These are phyloP conservation scores for Ormia ochracea DNA, from an alignment of 2,888 invertebrate species.

Conservation along the genomic window DNA sequence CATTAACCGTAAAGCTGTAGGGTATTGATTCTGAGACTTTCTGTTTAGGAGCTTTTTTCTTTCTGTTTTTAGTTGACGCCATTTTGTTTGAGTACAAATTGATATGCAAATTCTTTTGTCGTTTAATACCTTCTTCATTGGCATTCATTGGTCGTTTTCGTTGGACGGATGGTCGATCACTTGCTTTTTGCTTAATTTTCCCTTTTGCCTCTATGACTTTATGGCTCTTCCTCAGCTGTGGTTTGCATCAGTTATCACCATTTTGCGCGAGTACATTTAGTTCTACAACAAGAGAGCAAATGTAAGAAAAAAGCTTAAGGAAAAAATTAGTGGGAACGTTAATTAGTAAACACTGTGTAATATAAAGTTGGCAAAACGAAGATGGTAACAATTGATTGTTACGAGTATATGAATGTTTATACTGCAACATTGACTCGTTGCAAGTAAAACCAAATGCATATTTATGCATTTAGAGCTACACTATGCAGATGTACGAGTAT, in stretches of 20 bases:
- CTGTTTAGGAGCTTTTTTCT: slow-evolving; percentile 11
- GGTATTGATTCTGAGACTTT: neutral
- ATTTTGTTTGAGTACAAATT: slow-evolving; percentile 65
- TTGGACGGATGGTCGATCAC: slow-evolving; percentile 43
- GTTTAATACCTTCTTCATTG: slow-evolving; percentile 59
- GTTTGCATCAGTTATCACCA: slow-evolving; percentile 57
- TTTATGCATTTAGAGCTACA: neutral
- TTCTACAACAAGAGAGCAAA: slow-evolving; percentile 19
- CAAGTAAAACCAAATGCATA: neutral
- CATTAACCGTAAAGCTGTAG: slow-evolving; percentile 12
- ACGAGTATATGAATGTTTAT: slow-evolving; percentile 56
- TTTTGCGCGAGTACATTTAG: slow-evolving; percentile 56
- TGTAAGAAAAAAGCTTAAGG: neutral
- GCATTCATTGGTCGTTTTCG: slow-evolving; percentile 51
- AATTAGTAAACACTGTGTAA: slow-evolving; percentile 63
- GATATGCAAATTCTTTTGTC: slow-evolving; percentile 64
- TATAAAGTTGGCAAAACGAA: slow-evolving; percentile 43
- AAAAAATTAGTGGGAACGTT: slow-evolving; percentile 63
- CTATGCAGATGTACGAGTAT: neutral
- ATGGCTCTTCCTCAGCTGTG: slow-evolving; percentile 29
- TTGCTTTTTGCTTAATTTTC: neutral
- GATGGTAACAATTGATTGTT: slow-evolving; percentile 62
- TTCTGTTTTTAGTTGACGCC: slow-evolving; percentile 55
- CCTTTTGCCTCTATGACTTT: neutral
- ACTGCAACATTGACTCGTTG: slow-evolving; percentile 40